Conservation (phyloP, 2,888 invertebrate species). For the Thera britannica region DNA sequence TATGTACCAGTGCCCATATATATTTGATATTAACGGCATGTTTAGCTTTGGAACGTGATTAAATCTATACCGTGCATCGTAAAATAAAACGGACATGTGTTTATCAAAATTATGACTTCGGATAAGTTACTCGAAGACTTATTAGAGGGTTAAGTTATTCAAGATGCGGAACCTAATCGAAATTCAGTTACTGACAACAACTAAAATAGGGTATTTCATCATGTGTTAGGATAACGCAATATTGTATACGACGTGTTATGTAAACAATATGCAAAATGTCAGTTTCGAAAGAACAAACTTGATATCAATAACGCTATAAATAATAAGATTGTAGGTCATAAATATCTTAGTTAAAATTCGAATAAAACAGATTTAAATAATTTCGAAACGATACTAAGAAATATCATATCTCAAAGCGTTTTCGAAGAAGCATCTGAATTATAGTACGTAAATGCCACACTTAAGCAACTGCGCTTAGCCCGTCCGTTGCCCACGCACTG, state of each 20-base stretch:
- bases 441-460: slow-evolving; percentile 73
- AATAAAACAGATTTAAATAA: neutral
- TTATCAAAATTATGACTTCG: slow-evolving; percentile 20
- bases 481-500: slow-evolving; percentile 73
- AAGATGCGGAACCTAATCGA: slow-evolving; percentile 21
- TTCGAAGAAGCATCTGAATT: slow-evolving; percentile 49
- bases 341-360: neutral
- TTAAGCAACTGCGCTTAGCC: slow-evolving; percentile 72
- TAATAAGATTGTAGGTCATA: neutral
- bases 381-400: neutral
- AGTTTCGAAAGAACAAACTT: neutral
- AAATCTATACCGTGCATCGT: neutral
- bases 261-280: slow-evolving; percentile 6
- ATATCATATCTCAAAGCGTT: slow-evolving; percentile 27
- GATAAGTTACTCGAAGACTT: slow-evolving; percentile 16
- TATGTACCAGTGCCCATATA: neutral
- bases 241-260: slow-evolving; percentile 10
- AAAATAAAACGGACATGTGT: neutral
- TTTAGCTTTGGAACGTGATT: slow-evolving; percentile 21
- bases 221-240: slow-evolving; percentile 22
- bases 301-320: slow-evolving; percentile 1
- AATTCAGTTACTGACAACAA: slow-evolving; percentile 7
- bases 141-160: slow-evolving; percentile 16
- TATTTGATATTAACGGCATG: slow-evolving; percentile 13
- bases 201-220: slow-evolving; percentile 9